A percentile compares a stretch with the other conserved stretches of the same genome.
phyloP scores from a whole-genome alignment of 2,797 vertebrate genomes.

The Adrianichthys oophorus region DNA sequence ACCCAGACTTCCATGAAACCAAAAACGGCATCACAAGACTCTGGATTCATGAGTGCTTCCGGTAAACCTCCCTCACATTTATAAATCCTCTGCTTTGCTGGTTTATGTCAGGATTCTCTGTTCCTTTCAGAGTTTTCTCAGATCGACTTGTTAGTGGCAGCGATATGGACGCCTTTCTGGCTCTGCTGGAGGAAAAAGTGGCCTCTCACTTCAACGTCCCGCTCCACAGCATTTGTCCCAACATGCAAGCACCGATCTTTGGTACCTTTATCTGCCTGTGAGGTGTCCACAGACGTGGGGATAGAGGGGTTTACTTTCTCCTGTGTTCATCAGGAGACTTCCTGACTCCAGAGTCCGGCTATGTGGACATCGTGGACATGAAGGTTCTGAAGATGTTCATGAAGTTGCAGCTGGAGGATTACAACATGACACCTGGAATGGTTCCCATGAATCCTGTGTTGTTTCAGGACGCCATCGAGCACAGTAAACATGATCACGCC shows the following conservation, averaged over 20 bases:
- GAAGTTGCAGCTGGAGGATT: slow-evolving; percentile 82
- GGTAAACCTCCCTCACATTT: slow-evolving; percentile 62
- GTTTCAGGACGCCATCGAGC: slow-evolving; percentile 87
- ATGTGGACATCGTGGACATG: slow-evolving; percentile 85
- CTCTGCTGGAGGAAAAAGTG: slow-evolving; percentile 82
- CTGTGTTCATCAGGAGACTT: slow-evolving; percentile 80
- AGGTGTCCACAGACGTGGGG: background rate
- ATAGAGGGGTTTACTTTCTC: background rate
- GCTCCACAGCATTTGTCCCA: slow-evolving; percentile 85
- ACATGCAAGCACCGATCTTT: slow-evolving; percentile 83
- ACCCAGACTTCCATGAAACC: slow-evolving; percentile 86
- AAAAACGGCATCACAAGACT: slow-evolving; percentile 83
- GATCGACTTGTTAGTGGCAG: slow-evolving; percentile 83
- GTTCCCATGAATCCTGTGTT: slow-evolving; percentile 86
- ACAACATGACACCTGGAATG: slow-evolving; percentile 78
- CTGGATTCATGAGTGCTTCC: slow-evolving; percentile 92
- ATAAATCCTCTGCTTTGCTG: background rate
- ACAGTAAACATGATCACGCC: slow-evolving; percentile 67
- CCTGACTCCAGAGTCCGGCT: slow-evolving; percentile 78
- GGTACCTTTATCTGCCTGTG: slow-evolving; percentile 62
- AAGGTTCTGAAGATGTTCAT: slow-evolving; percentile 80
- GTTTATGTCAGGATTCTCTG: background rate
- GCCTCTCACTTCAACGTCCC: slow-evolving; percentile 82
- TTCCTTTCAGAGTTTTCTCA: slow-evolving; percentile 85
- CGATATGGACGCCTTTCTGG: slow-evolving; percentile 81